These are phyloP conservation scores for Ptychochromis oligacanthus DNA, from an alignment of 2,113 vertebrate species.

Conservation along the genomic window DNA sequence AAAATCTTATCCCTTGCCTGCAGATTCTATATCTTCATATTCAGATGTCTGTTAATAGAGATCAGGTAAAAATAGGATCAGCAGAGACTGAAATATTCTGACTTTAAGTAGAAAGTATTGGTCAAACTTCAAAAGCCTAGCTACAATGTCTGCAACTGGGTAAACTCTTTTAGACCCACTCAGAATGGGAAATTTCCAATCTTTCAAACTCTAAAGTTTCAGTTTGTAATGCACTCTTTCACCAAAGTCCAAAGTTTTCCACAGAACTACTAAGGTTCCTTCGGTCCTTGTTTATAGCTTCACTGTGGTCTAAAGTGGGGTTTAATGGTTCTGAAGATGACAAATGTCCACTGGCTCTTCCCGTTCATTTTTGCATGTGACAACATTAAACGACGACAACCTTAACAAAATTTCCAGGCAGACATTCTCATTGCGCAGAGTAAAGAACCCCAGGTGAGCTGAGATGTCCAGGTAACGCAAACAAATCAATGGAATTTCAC, in stretches of 20 bases:
- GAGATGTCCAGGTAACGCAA: neutral
- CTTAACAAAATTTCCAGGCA: neutral
- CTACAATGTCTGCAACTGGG: no score
- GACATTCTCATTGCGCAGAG: no score
- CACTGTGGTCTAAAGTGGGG: fast-evolving
- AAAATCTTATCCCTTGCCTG: neutral
- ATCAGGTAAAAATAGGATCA: no score
- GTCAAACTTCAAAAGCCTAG: no score
- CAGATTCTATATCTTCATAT: no score
- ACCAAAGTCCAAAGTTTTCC: no score
- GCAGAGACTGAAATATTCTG: no score
- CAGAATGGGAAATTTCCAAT: neutral
- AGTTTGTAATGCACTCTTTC: neutral
- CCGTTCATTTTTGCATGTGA: no score
- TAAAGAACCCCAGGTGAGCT: neutral
- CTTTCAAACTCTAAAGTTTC: neutral
- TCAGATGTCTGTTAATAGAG: no score
- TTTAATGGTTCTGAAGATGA: neutral
- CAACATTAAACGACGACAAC: neutral
- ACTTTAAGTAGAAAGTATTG: no score
- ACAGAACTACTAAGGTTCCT: neutral
- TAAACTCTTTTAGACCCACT: no score
- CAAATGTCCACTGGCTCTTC: neutral
- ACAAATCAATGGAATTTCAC: neutral
- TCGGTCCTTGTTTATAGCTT: neutral